phyloP scores from a whole-genome alignment of 1,140 invertebrate species.

The Drosophila kikkawai region DNA sequence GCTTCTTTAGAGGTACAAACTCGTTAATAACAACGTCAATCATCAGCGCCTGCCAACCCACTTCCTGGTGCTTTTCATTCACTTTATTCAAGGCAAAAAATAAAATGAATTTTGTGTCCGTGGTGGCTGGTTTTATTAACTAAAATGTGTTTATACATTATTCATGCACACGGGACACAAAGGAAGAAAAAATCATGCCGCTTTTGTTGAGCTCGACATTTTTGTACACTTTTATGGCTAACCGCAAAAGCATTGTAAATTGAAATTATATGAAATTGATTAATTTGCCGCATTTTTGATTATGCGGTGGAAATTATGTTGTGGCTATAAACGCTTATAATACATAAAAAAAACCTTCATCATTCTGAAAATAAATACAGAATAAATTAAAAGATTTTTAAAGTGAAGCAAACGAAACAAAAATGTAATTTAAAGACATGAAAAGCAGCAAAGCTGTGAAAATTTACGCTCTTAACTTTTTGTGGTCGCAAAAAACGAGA shows the following conservation, averaged over 20 bases:
- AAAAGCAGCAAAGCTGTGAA: slow-evolving; percentile 38
- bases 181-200: slow-evolving; percentile 21
- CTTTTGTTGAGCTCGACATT: slow-evolving; percentile 39
- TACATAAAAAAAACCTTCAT: neutral
- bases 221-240: slow-evolving; percentile 46
- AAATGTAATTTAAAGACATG: slow-evolving; percentile 1
- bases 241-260: slow-evolving; percentile 39
- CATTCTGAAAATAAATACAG: neutral
- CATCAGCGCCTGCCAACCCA: neutral
- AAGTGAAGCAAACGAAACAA: neutral
- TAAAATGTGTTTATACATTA: slow-evolving; percentile 60
- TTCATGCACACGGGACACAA: slow-evolving; percentile 20
- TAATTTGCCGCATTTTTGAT: slow-evolving; percentile 68
- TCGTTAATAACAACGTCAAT: slow-evolving; percentile 50
- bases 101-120: slow-evolving; percentile 43
- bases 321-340: neutral
- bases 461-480: slow-evolving; percentile 41
- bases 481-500: slow-evolving; percentile 36
- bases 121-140: slow-evolving; percentile 42
- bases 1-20: neutral
- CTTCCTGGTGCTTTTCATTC: slow-evolving; percentile 2
- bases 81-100: slow-evolving; percentile 47
- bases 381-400: neutral
- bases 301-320: slow-evolving; percentile 48
- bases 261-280: slow-evolving; percentile 55